A percentile compares a stretch with the other conserved stretches of the same genome.
Evolutionary conservation across 2,888 invertebrate species (phyloP).

Genomic region (Glyphotaelius pellucidus): DNA sequence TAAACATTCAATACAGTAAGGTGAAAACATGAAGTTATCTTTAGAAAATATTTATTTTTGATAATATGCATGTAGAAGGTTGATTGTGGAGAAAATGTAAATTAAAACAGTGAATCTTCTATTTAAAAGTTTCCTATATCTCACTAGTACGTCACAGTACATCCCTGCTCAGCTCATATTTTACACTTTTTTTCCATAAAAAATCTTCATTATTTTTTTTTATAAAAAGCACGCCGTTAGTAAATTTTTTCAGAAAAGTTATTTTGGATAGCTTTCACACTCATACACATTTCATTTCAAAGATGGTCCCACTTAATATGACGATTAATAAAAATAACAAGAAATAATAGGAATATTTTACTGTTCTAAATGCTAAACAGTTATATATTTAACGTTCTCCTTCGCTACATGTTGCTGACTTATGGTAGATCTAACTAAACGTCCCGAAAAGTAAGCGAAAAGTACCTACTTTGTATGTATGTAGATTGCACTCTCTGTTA

Average conservation of each 20-base stretch:
- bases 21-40: background rate
- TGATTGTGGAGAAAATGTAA: background rate
- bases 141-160: conserved; percentile 12
- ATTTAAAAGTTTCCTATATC: background rate
- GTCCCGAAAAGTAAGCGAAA: background rate
- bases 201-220: background rate
- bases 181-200: conserved; percentile 7
- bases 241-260: conserved; percentile 7
- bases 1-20: conserved; percentile 45
- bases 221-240: conserved; percentile 20
- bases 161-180: background rate
- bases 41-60: background rate
- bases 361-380: conserved; percentile 14
- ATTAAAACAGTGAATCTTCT: background rate
- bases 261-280: conserved; percentile 16
- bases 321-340: background rate
- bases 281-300: conserved; percentile 20
- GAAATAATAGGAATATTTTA: conserved; percentile 17
- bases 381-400: background rate
- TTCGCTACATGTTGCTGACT: background rate
- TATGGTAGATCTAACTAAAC: background rate
- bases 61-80: conserved; percentile 6
- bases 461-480: background rate
- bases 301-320: conserved; percentile 40
- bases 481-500: background rate